Conservation (phyloP, 2,797 vertebrate species). For the Hypotaenidia philippensis region DNA sequence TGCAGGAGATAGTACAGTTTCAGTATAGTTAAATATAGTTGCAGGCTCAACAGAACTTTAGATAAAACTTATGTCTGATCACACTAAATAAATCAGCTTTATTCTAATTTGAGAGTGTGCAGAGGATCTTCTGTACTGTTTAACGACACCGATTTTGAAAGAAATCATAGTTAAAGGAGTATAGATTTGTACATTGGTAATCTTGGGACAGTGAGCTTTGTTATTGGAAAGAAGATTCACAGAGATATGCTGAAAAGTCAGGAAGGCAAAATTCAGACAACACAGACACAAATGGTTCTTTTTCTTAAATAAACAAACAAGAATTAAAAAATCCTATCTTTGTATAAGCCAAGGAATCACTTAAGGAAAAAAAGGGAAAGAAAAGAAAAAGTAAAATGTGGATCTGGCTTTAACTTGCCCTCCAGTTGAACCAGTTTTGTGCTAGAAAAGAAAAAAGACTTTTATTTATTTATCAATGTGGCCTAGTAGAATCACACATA, state of each 20-base stretch:
- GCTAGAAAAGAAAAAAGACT: constrained; percentile 2
- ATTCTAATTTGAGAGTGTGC: neutral
- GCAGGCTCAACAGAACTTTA: neutral
- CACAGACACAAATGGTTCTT: neutral
- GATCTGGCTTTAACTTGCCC: constrained; percentile 20
- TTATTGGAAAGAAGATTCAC: neutral
- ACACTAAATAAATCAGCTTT: neutral
- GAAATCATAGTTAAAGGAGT: neutral
- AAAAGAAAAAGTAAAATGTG: neutral
- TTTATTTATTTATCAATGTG: constrained; percentile 57
- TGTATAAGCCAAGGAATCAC: neutral
- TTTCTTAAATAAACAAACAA: neutral
- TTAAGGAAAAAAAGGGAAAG: neutral
- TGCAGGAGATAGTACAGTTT: neutral
- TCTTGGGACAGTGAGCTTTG: neutral
- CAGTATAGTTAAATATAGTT: neutral
- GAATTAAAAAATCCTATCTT: neutral
- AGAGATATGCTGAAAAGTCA: neutral
- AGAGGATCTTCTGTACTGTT: neutral
- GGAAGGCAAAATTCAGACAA: neutral
- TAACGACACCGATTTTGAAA: neutral
- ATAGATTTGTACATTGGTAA: neutral
- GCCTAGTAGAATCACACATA: neutral
- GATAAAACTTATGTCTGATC: neutral
- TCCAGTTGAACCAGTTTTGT: constrained; percentile 29